Evolutionary conservation across 1,140 invertebrate species (phyloP).

Genomic region (Chlorops oryzae): DNA sequence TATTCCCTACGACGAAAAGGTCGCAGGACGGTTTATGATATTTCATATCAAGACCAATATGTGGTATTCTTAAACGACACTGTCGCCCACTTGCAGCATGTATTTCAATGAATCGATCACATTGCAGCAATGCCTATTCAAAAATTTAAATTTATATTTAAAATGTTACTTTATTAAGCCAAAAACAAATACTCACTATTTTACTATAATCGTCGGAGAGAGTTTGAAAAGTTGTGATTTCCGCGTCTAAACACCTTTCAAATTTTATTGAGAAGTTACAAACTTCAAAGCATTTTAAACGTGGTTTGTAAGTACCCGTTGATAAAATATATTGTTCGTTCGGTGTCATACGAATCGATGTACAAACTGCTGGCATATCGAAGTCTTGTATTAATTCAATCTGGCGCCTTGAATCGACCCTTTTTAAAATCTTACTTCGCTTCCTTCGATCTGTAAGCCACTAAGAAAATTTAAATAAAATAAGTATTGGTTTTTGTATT

Average conservation of each 20-base stretch:
- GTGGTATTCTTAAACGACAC: constrained; percentile 85
- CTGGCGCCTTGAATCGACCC: constrained; percentile 80
- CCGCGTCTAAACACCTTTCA: constrained; percentile 95
- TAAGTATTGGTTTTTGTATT: no score
- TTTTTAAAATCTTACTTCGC: constrained; percentile 78
- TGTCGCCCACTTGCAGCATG: constrained; percentile 89
- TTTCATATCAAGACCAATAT: constrained; percentile 89
- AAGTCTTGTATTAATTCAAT: constrained; percentile 99
- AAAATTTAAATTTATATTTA: background rate
- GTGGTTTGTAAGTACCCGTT: constrained; percentile 94
- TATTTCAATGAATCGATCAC: constrained; percentile 88
- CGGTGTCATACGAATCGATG: constrained; percentile 74
- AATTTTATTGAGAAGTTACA: constrained; percentile 96
- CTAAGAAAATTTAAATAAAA: constrained; percentile 49
- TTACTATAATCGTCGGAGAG: constrained; percentile 87
- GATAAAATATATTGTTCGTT: constrained; percentile 91
- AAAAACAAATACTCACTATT: constrained; percentile 52
- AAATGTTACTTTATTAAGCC: background rate
- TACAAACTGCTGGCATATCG: constrained; percentile 94
- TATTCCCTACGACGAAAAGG: constrained; percentile 82
- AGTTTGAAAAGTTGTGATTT: constrained; percentile 82
- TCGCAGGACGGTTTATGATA: constrained; percentile 90
- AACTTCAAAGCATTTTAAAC: constrained; percentile 93
- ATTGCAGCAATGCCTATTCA: constrained; percentile 69
- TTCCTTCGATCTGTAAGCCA: constrained; percentile 91